phyloP scores from a whole-genome alignment of 1,140 invertebrate species.

The Phthorimaea operculella region DNA sequence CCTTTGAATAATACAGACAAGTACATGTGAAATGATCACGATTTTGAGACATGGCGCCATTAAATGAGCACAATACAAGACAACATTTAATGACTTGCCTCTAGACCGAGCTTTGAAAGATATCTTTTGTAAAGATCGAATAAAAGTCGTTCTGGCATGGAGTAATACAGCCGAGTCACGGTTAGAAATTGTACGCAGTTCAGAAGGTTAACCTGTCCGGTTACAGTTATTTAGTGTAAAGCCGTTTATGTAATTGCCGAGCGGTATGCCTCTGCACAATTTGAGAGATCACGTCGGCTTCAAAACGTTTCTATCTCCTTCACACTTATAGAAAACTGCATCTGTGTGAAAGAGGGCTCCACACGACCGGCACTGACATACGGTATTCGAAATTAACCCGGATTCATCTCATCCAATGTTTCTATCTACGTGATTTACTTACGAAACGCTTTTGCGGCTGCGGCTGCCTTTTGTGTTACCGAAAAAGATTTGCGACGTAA shows the following conservation, averaged over 20 bases:
- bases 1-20: too few species aligned
- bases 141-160: background rate
- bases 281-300: too few species aligned
- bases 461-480: background rate
- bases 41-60: too few species aligned
- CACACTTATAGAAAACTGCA: too few species aligned
- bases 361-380: conserved; percentile 10
- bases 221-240: conserved; percentile 20
- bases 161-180: conserved; percentile 1
- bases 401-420: conserved; percentile 8
- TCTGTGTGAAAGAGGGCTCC: too few species aligned
- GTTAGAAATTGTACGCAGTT: conserved; percentile 4
- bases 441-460: background rate
- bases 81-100: too few species aligned
- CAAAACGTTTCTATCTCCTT: too few species aligned
- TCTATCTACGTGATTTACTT: conserved; percentile 4
- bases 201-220: conserved; percentile 15
- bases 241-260: conserved; percentile 34
- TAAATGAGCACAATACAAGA: too few species aligned
- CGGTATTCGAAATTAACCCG: conserved; percentile 37
- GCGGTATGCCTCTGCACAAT: too few species aligned
- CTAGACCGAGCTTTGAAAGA: background rate
- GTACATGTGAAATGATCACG: too few species aligned
- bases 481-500: conserved; percentile 1
- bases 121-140: background rate